Base-by-base conservation (phyloP, 2,113 vertebrate species). In the Dinomys branickii region DNA sequence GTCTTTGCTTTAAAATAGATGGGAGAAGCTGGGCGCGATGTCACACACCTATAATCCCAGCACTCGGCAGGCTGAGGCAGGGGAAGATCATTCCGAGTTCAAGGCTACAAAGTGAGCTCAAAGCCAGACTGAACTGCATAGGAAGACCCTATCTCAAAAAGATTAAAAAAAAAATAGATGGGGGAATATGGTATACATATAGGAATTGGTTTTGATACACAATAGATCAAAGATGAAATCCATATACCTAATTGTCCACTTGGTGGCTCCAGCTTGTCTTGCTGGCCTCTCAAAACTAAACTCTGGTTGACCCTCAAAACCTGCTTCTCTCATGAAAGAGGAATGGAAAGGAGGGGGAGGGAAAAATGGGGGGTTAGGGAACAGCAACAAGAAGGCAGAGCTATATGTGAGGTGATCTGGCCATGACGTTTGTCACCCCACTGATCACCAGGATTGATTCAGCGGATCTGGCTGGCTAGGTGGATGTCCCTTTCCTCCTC, bases 1-100 rank as follows among this genome's bases (percentile, higher is more conserved):
- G 24, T 50, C 52, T 80, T 92, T 81, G 73, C 56, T 88, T 92
- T 84, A 90, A 87, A 61, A 63, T 90, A 85, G 41, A n/a, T 59
- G 38, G 77, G 58, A 35, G 38, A 87, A 26, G 7, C 47, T 50
- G 5, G 47, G 47, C 47, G 9, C 5, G 47, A 50, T 50, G 47
- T 5, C 9, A 9, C 47, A 50, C 9, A 9, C 47, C 47, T 50
- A 9, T 50, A 50, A 50, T 50, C 47, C 47, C 47, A 50, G 47
- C 47, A 50, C 47, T 5, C 47, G 9, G 47, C 5, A 50, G 47
- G 47, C 47, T 50, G 47, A 50, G 47, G 47, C 47, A 50, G 47
- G 47, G 47, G 47, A 50, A 9, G 47, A 50, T 50, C 47, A 6
- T 50, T 50, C n/a, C n/a, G n/a, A n/a, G n/a, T n/a, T n/a, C n/a